A percentile compares a stretch with the other conserved stretches of the same genome.
Evolutionary conservation across 2,113 vertebrate genomes (phyloP).

Genomic region (Pachycephala philippinensis): DNA sequence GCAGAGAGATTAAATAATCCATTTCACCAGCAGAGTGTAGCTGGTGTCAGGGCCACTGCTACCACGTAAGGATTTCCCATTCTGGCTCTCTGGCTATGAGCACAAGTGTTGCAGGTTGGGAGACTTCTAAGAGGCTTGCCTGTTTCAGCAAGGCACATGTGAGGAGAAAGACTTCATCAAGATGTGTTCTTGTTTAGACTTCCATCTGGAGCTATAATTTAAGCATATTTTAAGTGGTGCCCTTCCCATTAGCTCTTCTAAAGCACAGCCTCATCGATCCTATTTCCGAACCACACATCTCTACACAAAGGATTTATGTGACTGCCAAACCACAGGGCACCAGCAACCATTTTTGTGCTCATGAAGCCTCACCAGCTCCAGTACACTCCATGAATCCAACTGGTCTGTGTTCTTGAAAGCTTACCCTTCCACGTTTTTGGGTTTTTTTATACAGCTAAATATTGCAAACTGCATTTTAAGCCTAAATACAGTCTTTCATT

Average conservation of each 20-base stretch:
- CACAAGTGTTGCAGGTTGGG: neutral
- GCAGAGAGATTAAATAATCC: neutral
- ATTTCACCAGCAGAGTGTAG: neutral
- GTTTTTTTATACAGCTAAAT: neutral
- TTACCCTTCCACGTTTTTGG: neutral
- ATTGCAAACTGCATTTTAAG: neutral
- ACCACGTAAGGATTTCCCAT: accelerated
- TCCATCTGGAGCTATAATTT: neutral
- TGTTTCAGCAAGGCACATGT: neutral
- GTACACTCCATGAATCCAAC: neutral
- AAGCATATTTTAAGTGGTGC: neutral
- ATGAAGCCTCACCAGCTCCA: neutral
- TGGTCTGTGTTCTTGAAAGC: neutral
- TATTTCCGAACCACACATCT: neutral
- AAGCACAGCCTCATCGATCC: neutral
- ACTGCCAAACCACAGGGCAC: neutral
- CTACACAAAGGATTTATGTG: neutral
- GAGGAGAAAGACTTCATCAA: neutral
- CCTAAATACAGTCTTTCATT: neutral
- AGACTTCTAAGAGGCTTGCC: neutral
- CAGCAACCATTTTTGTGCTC: neutral
- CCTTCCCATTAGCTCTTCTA: neutral
- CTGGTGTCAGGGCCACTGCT: neutral
- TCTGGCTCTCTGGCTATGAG: neutral
- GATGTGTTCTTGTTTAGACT: neutral